Evolutionary conservation across 2,888 invertebrate genomes (phyloP), one percentile per base, ranked within the genome.

Genomic region (Choristoneura rosaceana): DNA sequence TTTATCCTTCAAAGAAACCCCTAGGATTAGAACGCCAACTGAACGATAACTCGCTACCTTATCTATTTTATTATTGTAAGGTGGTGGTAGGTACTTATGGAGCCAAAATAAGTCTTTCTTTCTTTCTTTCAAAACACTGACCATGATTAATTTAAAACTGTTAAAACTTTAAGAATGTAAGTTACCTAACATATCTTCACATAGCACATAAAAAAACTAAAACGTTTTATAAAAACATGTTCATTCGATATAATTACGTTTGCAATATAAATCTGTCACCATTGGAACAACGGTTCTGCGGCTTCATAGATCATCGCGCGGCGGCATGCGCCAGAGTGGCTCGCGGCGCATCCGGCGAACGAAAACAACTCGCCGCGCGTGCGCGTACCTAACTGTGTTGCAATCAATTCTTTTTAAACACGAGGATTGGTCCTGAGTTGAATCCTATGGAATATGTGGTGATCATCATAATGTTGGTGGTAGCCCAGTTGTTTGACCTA

Each of bases 341-440:
- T 73, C 64, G 63, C 74, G 68, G 69, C 58, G 75, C 75, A 77
- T 78, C 80, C 80, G 80, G 80, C 74, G 64, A 74, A 66, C 67
- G 62, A 74, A 74, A 73, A 73, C 74, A 70, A 70, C 64, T 62
- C 73, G 52, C 76, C 71, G 58, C 76, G 70, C 74, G 73, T 74
- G 66, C 25, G 47, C 17, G 10, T 61, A 25, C 45, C 62, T 59
- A 59, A n/a, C 34, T 17, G 10, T 64, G 64, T 64, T 50, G 64
- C 50, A 64, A 64, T 64, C 34, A 50, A 50, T 50, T 64, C 45
- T 45, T 45, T 45, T 12, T 25, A 8, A 62, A 45, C 25, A 33
- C 17, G 17, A 38, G 38, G 62, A 14, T 8, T 52, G 52, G 17
- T 52, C 17, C 14, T 8, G 7, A 14, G n/a, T n/a, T 47, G n/a